A percentile compares a stretch with the other conserved stretches of the same genome.
These are phyloP conservation scores for Labeo calbasu DNA, from an alignment of 2,797 vertebrate genomes.

Conservation along the genomic window DNA sequence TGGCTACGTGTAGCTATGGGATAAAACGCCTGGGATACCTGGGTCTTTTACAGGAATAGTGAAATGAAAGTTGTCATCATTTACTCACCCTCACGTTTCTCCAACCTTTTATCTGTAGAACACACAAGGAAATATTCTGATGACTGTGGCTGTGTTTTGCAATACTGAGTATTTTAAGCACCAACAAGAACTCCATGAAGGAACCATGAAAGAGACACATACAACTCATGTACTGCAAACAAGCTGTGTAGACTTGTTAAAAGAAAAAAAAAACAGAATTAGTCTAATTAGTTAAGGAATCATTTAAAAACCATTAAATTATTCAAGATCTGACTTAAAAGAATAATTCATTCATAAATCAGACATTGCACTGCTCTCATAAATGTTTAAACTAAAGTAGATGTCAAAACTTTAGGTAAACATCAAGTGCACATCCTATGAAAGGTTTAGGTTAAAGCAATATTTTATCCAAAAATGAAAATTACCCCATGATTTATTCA, in stretches of 20 bases:
- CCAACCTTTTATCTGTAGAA: not conserved
- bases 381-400: not conserved
- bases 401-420: not conserved
- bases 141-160: not conserved
- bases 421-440: not conserved
- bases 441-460: not conserved
- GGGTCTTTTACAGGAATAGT: not conserved
- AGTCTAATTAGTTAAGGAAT: not conserved
- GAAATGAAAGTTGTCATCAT: not conserved
- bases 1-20: not conserved
- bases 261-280: not conserved
- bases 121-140: not conserved
- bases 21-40: not conserved
- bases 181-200: not conserved
- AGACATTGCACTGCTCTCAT: not conserved
- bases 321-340: not conserved
- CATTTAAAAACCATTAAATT: not conserved
- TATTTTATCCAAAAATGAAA: no score
- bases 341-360: not conserved
- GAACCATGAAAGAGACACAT: not conserved
- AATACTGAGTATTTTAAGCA: not conserved
- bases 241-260: not conserved
- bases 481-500: no score
- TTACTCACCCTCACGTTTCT: not conserved
- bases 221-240: not conserved